Base-by-base conservation (phyloP, 2,113 vertebrate genomes). In the Chlamydotis undulata region DNA sequence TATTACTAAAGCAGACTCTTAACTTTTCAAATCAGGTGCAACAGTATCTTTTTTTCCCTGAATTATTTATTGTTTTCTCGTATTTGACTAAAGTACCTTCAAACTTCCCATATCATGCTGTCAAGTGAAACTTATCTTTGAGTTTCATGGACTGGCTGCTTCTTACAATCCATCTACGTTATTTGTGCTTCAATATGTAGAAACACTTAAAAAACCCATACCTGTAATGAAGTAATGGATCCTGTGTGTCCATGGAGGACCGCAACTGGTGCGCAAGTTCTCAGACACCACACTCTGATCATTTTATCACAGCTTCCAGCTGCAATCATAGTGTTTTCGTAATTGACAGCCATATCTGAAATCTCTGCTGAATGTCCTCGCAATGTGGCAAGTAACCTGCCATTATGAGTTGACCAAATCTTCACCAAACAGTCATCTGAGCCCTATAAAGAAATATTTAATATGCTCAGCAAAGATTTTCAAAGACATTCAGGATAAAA, bases 351-450 rank as follows among this genome's bases (percentile, higher is more conserved):
- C 98, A 99, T 98, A 96, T 99, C 99, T 8, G 99, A 99, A 93
- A 99, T 99, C 97, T 99, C 99, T 47, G 99, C 99, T 78, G 99
- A 99, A 94, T 99, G 99, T 56, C 99, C 99, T 91, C 99, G 97
- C 90, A 99, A 96, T 0, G 99, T 99, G 49, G 99, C 98, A 87
- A 99, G 98, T 8, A 99, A 98, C 31, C 99, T 98, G 89, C 99
- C 99, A 37, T 99, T 99, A 89, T 99, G 98, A 31, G 99, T 99
- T 70, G 99, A 99, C 99, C 99, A 99, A 77, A 99, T 99, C 97
- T 99, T 99, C 86, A 99, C 99, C 97, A 99, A 98, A 91, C 99
- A 99, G 97, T 99, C 99, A 94, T 99, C 99, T 33, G 99, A 99
- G 90, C 99, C 99, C 99, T 99, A 74, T 24, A 76, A 71, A 84